Evolutionary conservation across 2,113 vertebrate species (phyloP).

Genomic region (Hippocampus abdominalis): DNA sequence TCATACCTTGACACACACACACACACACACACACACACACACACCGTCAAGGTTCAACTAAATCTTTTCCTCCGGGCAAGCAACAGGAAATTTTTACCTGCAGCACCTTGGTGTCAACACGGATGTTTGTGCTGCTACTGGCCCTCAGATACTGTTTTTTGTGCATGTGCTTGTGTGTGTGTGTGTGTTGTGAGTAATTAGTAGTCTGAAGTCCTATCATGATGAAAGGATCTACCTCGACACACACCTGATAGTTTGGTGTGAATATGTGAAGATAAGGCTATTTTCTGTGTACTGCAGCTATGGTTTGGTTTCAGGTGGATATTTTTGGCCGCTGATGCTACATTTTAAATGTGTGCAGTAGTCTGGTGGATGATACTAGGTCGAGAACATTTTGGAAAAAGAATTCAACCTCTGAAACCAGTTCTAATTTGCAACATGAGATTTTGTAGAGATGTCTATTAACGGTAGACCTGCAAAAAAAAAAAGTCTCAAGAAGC

Average conservation of each 20-base stretch:
- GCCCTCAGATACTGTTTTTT: conserved; percentile 57
- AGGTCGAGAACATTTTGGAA: not conserved
- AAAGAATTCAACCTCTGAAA: not conserved
- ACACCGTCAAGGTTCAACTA: not conserved
- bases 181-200: conserved; percentile 43
- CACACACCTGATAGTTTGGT: conserved; percentile 49
- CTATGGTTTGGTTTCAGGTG: not conserved
- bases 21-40: not conserved
- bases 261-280: not conserved
- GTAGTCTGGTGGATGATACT: not conserved
- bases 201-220: conserved; percentile 53
- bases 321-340: not conserved
- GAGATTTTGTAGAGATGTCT: not conserved
- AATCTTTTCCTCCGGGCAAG: no score
- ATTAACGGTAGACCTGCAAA: not conserved
- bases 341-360: not conserved
- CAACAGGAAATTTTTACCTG: conserved; percentile 40
- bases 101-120: conserved; percentile 33
- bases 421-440: not conserved
- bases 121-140: conserved; percentile 21
- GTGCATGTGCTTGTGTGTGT: conserved; percentile 16
- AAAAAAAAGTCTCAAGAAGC: not conserved
- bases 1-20: conserved; percentile 71
- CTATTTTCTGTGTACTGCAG: not conserved
- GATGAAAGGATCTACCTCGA: conserved; percentile 56